Conservation (phyloP, 2,797 vertebrate genomes). For the Rallus crepitans region DNA sequence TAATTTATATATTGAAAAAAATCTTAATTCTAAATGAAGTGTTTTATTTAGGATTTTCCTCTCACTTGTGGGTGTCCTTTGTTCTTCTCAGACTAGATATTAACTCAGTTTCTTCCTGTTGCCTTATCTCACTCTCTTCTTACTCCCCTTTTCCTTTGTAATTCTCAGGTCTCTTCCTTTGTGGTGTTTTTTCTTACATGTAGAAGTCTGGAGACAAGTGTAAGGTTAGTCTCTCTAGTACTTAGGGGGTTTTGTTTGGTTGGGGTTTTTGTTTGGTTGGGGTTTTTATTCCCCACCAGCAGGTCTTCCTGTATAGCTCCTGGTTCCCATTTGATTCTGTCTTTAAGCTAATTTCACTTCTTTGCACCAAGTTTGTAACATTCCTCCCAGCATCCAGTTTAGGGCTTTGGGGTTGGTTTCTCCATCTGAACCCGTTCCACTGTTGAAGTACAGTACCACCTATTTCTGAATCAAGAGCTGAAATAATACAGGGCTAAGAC, state of each 20-base stretch:
- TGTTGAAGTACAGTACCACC: background rate
- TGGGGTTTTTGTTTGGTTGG: too few species aligned
- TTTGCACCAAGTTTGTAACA: background rate
- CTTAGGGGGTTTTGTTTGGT: too few species aligned
- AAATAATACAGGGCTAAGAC: background rate
- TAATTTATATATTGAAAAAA: conserved; percentile 73
- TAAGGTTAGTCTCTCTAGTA: background rate
- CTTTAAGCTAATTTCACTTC: background rate
- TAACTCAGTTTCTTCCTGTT: background rate
- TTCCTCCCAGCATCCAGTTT: background rate
- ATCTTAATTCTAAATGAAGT: background rate
- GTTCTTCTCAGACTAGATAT: background rate
- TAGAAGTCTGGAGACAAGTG: background rate
- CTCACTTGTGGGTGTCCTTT: background rate
- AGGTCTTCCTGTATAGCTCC: background rate
- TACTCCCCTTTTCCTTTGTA: background rate
- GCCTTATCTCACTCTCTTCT: background rate
- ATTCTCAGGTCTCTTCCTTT: background rate
- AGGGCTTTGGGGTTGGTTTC: background rate
- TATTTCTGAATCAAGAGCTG: background rate
- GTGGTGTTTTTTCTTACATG: background rate
- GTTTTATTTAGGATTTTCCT: background rate
- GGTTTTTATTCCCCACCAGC: background rate
- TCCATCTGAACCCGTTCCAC: background rate
- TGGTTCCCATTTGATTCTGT: background rate